These are phyloP conservation scores for Rugalucina vietnamica DNA, from an alignment of 2,888 invertebrate species.

Conservation along the genomic window DNA sequence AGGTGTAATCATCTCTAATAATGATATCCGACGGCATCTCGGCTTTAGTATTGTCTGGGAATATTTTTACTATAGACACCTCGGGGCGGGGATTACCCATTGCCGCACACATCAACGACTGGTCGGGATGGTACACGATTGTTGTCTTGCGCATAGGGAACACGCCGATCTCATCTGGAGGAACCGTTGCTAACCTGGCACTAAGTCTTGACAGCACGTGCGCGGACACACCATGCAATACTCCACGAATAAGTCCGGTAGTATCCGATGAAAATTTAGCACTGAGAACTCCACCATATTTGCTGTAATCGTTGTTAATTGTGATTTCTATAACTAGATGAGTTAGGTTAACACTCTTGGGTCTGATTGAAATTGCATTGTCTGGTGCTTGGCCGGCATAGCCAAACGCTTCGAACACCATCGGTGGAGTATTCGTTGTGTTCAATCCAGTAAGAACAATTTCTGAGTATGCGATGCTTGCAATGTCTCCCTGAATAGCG, in stretches of 20 bases:
- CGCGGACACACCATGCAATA: constrained; percentile 48
- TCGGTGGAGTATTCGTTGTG: constrained; percentile 42
- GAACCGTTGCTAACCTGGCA: constrained; percentile 36
- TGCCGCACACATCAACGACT: constrained; percentile 55
- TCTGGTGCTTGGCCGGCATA: constrained; percentile 34
- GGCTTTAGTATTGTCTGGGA: not conserved
- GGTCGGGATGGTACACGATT: constrained; percentile 43
- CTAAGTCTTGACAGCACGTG: constrained; percentile 45
- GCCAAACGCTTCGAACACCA: constrained; percentile 51
- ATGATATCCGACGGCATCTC: constrained; percentile 47
- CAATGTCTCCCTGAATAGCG: constrained; percentile 7
- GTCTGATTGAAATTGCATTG: not conserved
- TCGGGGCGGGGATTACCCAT: constrained; percentile 62
- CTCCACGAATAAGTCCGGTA: constrained; percentile 46
- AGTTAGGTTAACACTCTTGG: not conserved
- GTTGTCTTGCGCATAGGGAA: constrained; percentile 48
- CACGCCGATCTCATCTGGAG: constrained; percentile 47
- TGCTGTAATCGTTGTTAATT: constrained; percentile 46
- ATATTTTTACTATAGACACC: constrained; percentile 42
- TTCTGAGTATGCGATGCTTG: constrained; percentile 42
- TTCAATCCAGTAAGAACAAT: constrained; percentile 58
- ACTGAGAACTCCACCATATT: constrained; percentile 56
- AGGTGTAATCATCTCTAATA: constrained; percentile 42
- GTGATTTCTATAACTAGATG: constrained; percentile 42
- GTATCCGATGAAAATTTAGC: constrained; percentile 46